phyloP scores from a whole-genome alignment of 2,888 invertebrate genomes.

The Plebejus anna region DNA sequence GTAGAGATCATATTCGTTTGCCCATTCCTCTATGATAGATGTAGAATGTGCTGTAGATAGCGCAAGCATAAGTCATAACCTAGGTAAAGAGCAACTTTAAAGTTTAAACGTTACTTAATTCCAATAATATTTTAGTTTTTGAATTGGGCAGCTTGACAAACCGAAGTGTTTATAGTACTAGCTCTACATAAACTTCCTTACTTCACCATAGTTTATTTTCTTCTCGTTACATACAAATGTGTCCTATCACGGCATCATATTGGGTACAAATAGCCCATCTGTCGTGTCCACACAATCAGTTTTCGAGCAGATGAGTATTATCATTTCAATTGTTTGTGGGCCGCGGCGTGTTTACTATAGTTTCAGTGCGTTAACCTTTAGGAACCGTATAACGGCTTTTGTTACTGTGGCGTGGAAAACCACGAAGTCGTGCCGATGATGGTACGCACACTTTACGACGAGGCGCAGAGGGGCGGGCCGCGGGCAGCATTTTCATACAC shows the following conservation, averaged over 20 bases:
- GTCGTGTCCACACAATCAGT: slow-evolving; percentile 8
- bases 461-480: too few species aligned
- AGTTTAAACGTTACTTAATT: too few species aligned
- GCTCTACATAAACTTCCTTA: not conserved
- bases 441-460: too few species aligned
- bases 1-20: too few species aligned
- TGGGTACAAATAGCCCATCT: not conserved
- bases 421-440: not conserved
- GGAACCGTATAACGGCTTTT: slow-evolving; percentile 13
- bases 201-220: not conserved
- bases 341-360: slow-evolving; percentile 5
- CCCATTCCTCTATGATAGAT: too few species aligned
- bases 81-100: too few species aligned
- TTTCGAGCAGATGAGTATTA: slow-evolving; percentile 18
- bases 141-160: too few species aligned
- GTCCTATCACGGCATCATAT: not conserved
- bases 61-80: too few species aligned
- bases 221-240: not conserved
- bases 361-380: slow-evolving; percentile 19
- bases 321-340: slow-evolving; percentile 16
- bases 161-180: not conserved
- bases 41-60: too few species aligned
- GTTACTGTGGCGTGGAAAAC: slow-evolving; percentile 27
- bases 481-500: too few species aligned
- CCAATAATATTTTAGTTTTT: too few species aligned